Evolutionary conservation across 2,888 invertebrate genomes (phyloP).

Genomic region (Nemoura dubitans): DNA sequence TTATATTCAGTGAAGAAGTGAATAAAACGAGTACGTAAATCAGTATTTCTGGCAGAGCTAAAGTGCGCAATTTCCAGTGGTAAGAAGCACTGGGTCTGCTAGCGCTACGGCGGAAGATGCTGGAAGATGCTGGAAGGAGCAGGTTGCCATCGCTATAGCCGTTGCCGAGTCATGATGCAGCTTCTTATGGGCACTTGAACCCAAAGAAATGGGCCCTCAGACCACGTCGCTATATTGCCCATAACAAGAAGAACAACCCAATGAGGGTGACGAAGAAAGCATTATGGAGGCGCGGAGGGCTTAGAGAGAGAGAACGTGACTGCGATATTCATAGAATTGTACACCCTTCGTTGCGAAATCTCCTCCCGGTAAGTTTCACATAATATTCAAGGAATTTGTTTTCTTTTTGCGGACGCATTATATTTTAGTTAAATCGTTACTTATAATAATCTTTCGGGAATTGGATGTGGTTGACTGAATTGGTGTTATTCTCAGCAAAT

Average conservation of each 20-base stretch:
- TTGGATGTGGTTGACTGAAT: too few species aligned
- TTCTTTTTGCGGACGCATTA: background rate
- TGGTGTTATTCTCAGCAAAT: too few species aligned
- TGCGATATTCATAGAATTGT: constrained; percentile 24
- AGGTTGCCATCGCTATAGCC: too few species aligned
- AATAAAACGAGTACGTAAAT: constrained; percentile 28
- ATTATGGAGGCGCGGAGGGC: background rate
- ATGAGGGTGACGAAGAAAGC: constrained; percentile 7
- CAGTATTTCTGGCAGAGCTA: constrained; percentile 31
- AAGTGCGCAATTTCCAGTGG: constrained; percentile 26
- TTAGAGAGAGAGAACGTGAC: background rate
- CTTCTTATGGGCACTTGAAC: constrained; percentile 40
- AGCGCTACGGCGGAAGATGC: background rate
- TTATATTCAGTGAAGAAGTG: background rate
- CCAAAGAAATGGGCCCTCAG: constrained; percentile 39
- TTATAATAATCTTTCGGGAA: constrained; percentile 1
- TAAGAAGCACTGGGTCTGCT: background rate
- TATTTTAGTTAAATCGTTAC: background rate
- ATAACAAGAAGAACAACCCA: constrained; percentile 39
- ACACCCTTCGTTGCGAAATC: constrained; percentile 1
- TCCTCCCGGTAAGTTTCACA: background rate
- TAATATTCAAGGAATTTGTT: background rate
- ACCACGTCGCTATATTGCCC: constrained; percentile 35
- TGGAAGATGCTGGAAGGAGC: too few species aligned
- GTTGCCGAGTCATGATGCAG: constrained; percentile 30